Evolutionary conservation across 2,888 invertebrate genomes (phyloP), one percentile per base, ranked within the genome.

Genomic region (Merodon equestris): DNA sequence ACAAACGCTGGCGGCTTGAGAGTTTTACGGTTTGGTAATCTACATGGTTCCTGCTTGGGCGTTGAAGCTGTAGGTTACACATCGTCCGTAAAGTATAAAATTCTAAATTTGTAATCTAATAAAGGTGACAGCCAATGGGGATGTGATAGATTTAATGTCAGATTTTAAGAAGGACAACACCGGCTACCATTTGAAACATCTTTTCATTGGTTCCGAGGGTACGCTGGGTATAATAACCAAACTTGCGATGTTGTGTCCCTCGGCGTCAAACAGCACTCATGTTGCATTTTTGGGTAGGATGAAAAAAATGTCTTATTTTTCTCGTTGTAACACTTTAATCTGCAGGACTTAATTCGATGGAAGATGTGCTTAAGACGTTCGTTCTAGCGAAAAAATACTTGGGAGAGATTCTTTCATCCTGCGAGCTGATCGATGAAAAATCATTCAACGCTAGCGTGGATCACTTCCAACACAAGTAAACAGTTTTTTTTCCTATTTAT

Each of bases 151-250:
- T 87, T 93, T 96, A 73, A 91, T 99, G 86, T 94, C 93, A 70
- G 91, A 94, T 0, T 91, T 98, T 83, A 95, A 97, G 86, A 99
- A 99, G 88, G 98, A 99, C 88, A 99, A 99, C 88, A 98, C 99
- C 0, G 99, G 99, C 0, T 97, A 97, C 87, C 98, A 99, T 86
- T 89, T 99, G 84, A 98, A 98, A 86, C 98, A 99, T 89, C 89
- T 99, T 74, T 98, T 99, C 86, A 96, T 99, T 84, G 99, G 99
- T 12, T 97, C 98, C 0, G 99, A 99, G 90, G 99, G 99, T 51
- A 97, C 98, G 0, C 90, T 99, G 58, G 99, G 99, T 12, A 88
- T 99, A 4, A 93, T 99, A 7, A 99, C 99, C 0, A 96, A 96
- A 89, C 93, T 97, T 4, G 94, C 96, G 1, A 93, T 99, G 75